Percentiles rank a stretch among this genome's conserved stretches.
These are phyloP conservation scores for Melipona quadrifasciata DNA, from an alignment of 1,140 invertebrate species.

Conservation along the genomic window DNA sequence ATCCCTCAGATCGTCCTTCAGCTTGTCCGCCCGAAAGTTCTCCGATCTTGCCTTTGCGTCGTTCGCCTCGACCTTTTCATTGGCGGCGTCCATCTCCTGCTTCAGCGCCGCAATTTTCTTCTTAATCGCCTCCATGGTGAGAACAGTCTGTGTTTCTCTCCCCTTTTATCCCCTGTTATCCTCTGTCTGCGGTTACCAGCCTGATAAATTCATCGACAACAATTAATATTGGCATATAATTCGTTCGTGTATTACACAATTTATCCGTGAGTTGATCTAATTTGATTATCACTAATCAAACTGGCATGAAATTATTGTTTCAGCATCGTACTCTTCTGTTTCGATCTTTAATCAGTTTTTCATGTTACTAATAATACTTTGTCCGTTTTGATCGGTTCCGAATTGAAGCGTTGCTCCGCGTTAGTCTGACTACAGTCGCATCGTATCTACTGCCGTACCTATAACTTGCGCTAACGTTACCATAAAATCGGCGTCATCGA, in stretches of 20 bases:
- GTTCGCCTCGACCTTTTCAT: conserved; percentile 88
- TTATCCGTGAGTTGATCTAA: too few relatives aligned
- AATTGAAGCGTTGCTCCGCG: neutral
- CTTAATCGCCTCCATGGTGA: conserved; percentile 92
- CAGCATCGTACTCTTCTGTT: neutral
- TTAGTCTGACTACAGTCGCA: neutral
- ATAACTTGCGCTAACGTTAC: neutral
- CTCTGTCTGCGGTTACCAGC: conserved; percentile 18
- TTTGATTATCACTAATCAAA: neutral
- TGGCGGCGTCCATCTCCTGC: conserved; percentile 90
- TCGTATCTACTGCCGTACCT: neutral
- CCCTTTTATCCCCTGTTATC: conserved; percentile 26
- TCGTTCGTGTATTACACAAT: too few relatives aligned
- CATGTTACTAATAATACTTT: neutral
- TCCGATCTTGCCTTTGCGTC: conserved; percentile 88
- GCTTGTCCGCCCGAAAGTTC: conserved; percentile 86
- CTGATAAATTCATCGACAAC: neutral
- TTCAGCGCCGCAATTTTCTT: conserved; percentile 93
- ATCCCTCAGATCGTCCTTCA: conserved; percentile 87
- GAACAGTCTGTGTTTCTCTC: conserved; percentile 55
- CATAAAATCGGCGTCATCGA: neutral
- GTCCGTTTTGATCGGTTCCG: neutral
- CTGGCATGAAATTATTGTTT: neutral
- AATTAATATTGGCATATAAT: too few relatives aligned
- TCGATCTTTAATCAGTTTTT: neutral